Percentiles rank a stretch among this genome's conserved stretches.
Conservation (phyloP, 2,113 vertebrate species). For the Pluvianellus socialis region DNA sequence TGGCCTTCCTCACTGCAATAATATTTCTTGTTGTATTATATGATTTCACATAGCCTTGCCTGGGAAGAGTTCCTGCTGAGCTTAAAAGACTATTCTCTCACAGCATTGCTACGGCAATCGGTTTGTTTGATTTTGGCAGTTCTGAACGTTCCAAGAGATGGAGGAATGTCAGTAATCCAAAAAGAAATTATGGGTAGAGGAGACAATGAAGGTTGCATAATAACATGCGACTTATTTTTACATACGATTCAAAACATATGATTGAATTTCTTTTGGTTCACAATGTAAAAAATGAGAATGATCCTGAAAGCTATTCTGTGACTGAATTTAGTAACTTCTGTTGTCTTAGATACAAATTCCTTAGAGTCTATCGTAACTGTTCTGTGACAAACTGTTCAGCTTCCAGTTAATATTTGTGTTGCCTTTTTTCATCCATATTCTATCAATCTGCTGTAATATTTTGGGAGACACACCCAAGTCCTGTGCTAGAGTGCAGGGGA, state of each 20-base stretch:
- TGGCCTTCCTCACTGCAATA: background rate
- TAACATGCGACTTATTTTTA: background rate
- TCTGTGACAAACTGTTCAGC: background rate
- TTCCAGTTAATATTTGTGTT: background rate
- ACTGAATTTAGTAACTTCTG: background rate
- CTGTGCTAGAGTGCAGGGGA: background rate
- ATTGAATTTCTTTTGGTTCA: background rate
- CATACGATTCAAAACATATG: background rate
- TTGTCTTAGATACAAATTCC: background rate
- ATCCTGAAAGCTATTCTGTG: background rate
- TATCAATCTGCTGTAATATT: background rate
- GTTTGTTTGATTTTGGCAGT: background rate
- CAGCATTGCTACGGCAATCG: background rate
- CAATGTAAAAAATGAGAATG: background rate
- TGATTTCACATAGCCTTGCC: background rate
- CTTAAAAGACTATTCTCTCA: background rate
- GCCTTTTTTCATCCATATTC: background rate
- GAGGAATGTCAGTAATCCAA: background rate
- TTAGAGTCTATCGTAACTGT: background rate
- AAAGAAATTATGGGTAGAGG: background rate
- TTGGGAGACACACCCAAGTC: background rate
- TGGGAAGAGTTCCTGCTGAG: background rate
- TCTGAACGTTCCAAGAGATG: background rate
- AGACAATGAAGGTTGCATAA: background rate
- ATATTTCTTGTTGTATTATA: background rate